These are phyloP conservation scores for Xestia c-nigrum DNA, from an alignment of 2,888 invertebrate species.

Conservation along the genomic window DNA sequence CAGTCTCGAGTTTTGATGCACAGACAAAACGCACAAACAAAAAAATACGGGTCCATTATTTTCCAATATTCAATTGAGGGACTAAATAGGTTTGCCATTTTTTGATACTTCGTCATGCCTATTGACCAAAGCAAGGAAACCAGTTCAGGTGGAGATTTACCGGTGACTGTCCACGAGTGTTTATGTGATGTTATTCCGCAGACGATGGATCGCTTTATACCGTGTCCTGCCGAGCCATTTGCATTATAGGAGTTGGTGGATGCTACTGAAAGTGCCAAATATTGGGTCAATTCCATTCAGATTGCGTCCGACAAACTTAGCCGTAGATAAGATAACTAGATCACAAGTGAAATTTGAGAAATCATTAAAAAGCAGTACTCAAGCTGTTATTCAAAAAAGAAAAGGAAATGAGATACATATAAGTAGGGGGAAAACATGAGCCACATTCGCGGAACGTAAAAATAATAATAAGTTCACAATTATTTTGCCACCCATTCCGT, in stretches of 20 bases:
- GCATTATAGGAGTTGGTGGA: too few relatives aligned
- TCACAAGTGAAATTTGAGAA: background rate
- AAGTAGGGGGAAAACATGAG: background rate
- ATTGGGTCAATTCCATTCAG: background rate
- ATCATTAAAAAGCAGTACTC: background rate
- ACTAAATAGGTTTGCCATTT: too few relatives aligned
- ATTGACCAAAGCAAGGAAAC: background rate
- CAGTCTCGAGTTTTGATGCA: too few relatives aligned
- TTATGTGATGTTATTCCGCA: background rate
- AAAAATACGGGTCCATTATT: too few relatives aligned
- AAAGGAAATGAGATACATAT: background rate
- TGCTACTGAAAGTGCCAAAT: background rate
- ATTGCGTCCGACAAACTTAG: too few relatives aligned
- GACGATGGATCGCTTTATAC: background rate
- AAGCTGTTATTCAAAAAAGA: background rate
- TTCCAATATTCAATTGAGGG: too few relatives aligned
- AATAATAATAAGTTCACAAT: conserved; percentile 18
- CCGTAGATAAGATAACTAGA: background rate
- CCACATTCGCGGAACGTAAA: background rate
- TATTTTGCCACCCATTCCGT: conserved; percentile 33
- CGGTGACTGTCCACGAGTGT: too few relatives aligned
- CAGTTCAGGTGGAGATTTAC: background rate
- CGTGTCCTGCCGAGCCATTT: background rate
- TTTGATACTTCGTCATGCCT: too few relatives aligned
- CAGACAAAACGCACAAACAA: too few relatives aligned